Evolutionary conservation across 2,888 invertebrate species (phyloP).

Genomic region (Lochmaea crataegi): DNA sequence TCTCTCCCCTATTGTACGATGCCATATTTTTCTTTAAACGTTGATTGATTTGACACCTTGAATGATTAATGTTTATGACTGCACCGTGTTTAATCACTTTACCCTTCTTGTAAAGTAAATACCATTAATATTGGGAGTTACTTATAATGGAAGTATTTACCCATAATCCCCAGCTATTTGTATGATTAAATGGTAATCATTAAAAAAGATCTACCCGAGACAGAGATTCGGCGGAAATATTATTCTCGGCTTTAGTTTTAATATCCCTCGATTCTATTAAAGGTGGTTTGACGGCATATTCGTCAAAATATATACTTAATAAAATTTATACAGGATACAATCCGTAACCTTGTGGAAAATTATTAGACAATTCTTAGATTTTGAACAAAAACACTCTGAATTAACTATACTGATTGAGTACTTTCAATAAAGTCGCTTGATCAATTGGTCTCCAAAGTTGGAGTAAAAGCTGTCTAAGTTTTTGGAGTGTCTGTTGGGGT

Average conservation of each 20-base stretch:
- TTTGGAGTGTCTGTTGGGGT: too few relatives aligned
- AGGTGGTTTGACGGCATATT: too few relatives aligned
- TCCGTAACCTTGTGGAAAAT: too few relatives aligned
- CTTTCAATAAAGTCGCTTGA: too few relatives aligned
- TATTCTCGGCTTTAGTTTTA: constrained; percentile 9
- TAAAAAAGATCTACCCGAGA: constrained; percentile 37
- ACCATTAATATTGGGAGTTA: constrained; percentile 42
- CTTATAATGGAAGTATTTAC: constrained; percentile 41
- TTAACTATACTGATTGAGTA: too few relatives aligned
- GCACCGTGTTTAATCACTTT: constrained; percentile 36
- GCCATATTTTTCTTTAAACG: constrained; percentile 1
- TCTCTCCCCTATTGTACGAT: too few relatives aligned
- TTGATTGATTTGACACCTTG: constrained; percentile 33
- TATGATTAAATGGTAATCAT: constrained; percentile 42
- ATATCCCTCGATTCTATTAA: not conserved
- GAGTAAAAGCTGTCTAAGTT: too few relatives aligned
- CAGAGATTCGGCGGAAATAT: not conserved
- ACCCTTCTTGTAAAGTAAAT: constrained; percentile 33
- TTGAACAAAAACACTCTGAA: too few relatives aligned
- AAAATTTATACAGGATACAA: too few relatives aligned
- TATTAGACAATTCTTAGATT: too few relatives aligned
- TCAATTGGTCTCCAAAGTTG: too few relatives aligned
- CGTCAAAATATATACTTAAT: too few relatives aligned
- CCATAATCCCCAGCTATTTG: constrained; percentile 40
- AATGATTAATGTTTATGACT: constrained; percentile 34